phyloP scores from a whole-genome alignment of 2,797 vertebrate species.

The Lutjanus campechanus region DNA sequence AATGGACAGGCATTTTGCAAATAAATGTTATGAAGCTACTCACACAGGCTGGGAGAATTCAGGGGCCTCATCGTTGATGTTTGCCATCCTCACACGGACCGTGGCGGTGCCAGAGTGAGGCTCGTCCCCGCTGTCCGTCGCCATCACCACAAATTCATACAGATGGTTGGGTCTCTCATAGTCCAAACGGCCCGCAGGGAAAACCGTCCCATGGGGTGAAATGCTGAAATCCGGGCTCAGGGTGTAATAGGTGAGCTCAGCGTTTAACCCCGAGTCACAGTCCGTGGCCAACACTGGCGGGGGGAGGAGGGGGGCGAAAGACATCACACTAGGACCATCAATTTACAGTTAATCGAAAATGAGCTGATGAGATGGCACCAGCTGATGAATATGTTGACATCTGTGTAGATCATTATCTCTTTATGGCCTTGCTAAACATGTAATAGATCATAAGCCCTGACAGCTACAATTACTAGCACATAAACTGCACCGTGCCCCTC shows the following conservation, averaged over 20 bases:
- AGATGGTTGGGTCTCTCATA: slow-evolving; percentile 91
- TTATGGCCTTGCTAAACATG: slow-evolving; percentile 74
- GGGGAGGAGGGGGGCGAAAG: not conserved
- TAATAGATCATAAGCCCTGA: slow-evolving; percentile 73
- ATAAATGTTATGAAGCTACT: slow-evolving; percentile 51
- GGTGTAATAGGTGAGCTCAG: slow-evolving; percentile 90
- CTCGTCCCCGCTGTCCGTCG: slow-evolving; percentile 89
- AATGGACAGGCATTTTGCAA: not conserved
- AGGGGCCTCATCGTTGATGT: slow-evolving; percentile 92
- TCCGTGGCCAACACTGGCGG: slow-evolving; percentile 90
- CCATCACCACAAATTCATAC: slow-evolving; percentile 93
- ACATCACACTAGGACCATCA: slow-evolving; percentile 53
- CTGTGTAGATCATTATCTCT: slow-evolving; percentile 73
- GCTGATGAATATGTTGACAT: slow-evolving; percentile 78
- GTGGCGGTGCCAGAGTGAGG: slow-evolving; percentile 91
- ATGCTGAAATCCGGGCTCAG: slow-evolving; percentile 92
- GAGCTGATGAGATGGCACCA: slow-evolving; percentile 58
- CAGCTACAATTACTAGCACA: slow-evolving; percentile 68
- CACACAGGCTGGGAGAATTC: slow-evolving; percentile 91
- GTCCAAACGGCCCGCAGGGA: slow-evolving; percentile 88
- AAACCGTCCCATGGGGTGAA: slow-evolving; percentile 90
- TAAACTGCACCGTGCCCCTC: slow-evolving; percentile 46
- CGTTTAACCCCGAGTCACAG: slow-evolving; percentile 91
- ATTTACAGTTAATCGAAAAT: slow-evolving; percentile 64
- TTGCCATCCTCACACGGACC: slow-evolving; percentile 90